A percentile compares a stretch with the other conserved stretches of the same genome.
Conservation (phyloP, 2,888 invertebrate species). For the Pachycephus smyrnensis region DNA sequence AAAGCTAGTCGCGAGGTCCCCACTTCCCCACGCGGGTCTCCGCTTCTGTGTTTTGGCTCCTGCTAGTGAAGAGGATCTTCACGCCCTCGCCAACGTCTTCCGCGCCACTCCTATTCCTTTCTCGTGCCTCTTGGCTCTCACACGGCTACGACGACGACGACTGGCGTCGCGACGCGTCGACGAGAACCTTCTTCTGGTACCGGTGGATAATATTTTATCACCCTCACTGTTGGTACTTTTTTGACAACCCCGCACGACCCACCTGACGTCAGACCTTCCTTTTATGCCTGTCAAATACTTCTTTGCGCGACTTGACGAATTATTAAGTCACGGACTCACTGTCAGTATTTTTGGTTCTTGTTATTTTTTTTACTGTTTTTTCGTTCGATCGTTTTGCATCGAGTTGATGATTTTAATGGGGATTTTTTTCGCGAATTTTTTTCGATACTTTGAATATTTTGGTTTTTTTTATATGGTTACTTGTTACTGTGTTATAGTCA, state of each 20-base stretch:
- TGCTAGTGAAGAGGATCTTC: conserved; percentile 20
- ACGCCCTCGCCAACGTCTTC: conserved; percentile 15
- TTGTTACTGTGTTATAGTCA: background rate
- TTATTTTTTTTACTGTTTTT: no score
- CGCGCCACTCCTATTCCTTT: conserved; percentile 2
- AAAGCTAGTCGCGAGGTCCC: conserved; percentile 41
- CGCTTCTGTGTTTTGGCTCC: conserved; percentile 26
- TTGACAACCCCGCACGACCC: background rate
- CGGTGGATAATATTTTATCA: background rate
- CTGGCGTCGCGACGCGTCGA: background rate
- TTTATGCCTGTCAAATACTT: background rate
- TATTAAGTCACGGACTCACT: background rate
- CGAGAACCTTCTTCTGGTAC: background rate
- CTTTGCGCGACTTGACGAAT: background rate
- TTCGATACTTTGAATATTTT: background rate
- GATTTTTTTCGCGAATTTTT: background rate
- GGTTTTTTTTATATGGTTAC: background rate
- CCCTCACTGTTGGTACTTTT: background rate
- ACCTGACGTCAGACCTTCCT: background rate
- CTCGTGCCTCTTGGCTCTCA: background rate
- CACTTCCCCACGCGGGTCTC: conserved; percentile 35
- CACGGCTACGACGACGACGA: background rate
- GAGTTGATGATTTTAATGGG: background rate
- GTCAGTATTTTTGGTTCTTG: background rate
- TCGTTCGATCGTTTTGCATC: background rate